Base-by-base conservation (phyloP, 2,113 vertebrate species). In the Aptenodytes patagonicus region DNA sequence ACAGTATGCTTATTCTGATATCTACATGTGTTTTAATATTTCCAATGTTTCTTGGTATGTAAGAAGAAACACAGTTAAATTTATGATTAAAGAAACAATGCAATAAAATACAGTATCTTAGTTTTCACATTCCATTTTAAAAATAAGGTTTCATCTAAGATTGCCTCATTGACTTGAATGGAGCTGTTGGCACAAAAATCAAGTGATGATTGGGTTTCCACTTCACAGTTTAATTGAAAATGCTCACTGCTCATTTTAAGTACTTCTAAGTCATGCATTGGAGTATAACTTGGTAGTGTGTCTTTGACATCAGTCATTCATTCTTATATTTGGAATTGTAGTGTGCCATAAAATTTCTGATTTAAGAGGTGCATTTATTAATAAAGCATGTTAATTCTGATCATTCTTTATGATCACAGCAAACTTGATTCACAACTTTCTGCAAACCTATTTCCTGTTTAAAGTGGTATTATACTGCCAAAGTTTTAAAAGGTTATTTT, bases 291-390 rank as follows among this genome's bases (percentile, higher is more conserved):
- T 80, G 29, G 22, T 51, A 89, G 61, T 15, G 7, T n/a, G 11
- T 69, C 57, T 90, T 89, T 85, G 13, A 93, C 17, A 36, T 87
- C n/a, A 70, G 40, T 62, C 34, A 52, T 32, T 62, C 14, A 10
- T 85, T 71, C 20, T 83, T 84, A 40, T n/a, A 61, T 62, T 96
- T 96, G 64, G 22, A 85, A 47, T 68, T 79, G 40, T 71, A 54
- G 49, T 72, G 85, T 91, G 95, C 92, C 96, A 97, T 98, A 97
- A 97, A 75, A 95, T 96, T 96, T 97, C 96, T 97, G 94, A 97
- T 97, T 97, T 97, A 90, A 69, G 92, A 94, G 61, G 17, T 70
- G 20, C 20, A 38, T 90, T 87, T 94, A 90, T 96, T 83, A 94
- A 77, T 66, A 54, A 66, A 64, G 61, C 36, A 54, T 83, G 73